Percentiles rank a stretch among this genome's conserved stretches.
Evolutionary conservation across 2,888 invertebrate species (phyloP).

Genomic region (Orthosia cruda): DNA sequence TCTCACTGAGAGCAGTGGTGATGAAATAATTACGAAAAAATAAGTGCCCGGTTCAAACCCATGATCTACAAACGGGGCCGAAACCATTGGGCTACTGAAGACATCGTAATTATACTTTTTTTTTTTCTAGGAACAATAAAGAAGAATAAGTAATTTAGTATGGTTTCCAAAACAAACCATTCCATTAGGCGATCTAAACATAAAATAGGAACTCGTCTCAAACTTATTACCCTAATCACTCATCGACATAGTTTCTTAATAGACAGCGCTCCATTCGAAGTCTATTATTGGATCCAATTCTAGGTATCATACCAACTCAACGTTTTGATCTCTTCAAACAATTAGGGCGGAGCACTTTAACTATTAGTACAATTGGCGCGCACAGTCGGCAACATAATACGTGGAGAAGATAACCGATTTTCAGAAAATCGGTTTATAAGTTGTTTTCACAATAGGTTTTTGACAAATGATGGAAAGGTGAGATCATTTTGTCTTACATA

Average conservation of each 20-base stretch:
- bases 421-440: background rate
- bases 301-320: conserved; percentile 38
- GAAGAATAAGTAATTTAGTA: too few species aligned
- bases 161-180: too few species aligned
- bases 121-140: too few species aligned
- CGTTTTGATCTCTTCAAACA: conserved; percentile 51
- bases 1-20: too few species aligned
- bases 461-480: too few species aligned
- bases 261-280: background rate
- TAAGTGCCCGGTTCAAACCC: too few species aligned
- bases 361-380: conserved; percentile 54
- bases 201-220: background rate
- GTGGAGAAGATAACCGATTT: background rate
- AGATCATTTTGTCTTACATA: too few species aligned
- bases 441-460: background rate
- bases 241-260: conserved; percentile 27
- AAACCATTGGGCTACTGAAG: too few species aligned
- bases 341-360: conserved; percentile 54
- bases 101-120: too few species aligned
- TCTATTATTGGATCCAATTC: conserved; percentile 24
- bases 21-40: too few species aligned
- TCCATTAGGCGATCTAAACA: background rate
- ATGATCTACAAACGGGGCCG: too few species aligned
- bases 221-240: background rate
- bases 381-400: conserved; percentile 51